Base-by-base conservation (phyloP, 2,113 vertebrate genomes). In the Rynchops niger region DNA sequence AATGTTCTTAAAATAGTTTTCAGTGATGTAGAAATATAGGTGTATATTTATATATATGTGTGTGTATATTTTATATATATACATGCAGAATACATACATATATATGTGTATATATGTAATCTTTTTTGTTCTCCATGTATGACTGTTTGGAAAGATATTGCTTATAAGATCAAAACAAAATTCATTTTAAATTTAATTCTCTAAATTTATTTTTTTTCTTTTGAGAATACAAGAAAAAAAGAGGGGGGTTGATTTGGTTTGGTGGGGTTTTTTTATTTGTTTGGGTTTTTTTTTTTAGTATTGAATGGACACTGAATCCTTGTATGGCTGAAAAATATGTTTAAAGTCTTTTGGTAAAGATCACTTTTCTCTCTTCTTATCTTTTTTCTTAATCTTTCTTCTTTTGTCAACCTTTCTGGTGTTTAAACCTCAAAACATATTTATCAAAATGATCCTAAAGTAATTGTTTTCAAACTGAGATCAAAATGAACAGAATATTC, bases 231-330 rank as follows among this genome's bases (percentile, higher is more conserved):
- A 52, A 29, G 38, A 81, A 70, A 78, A 36, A 3, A 78, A n/a
- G 12, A 21, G 5, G 1, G 0, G 0, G 9, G n/a, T 52, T 27
- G 3, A 9, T 29, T 25, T 4, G 1, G 12, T 15, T 11, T 40
- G 4, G 3, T 65, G 17, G 5, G 9, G 3, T 5, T 22, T 27
- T 25, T 36, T 45, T 38, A 6, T 63, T 42, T 29, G 0, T 72
- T 83, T 67, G 0, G 1, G 2, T 4, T 3, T 21, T 40, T 61
- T 38, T 22, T 87, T 58, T 53, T 34, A 29, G 1, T 43, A 38
- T 56, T 82, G 11, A 74, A 73, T 12, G 5, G 17, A 29, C 9
- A 43, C 0, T 1, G 5, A 32, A 61, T 34, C 5, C 4, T 42
- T 61, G 10, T 47, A 47, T 27, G 34, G 7, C 27, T 90, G 22